A percentile compares a stretch with the other conserved stretches of the same genome.
phyloP scores from a whole-genome alignment of 1,140 invertebrate genomes.

The Panulirus ornatus region DNA sequence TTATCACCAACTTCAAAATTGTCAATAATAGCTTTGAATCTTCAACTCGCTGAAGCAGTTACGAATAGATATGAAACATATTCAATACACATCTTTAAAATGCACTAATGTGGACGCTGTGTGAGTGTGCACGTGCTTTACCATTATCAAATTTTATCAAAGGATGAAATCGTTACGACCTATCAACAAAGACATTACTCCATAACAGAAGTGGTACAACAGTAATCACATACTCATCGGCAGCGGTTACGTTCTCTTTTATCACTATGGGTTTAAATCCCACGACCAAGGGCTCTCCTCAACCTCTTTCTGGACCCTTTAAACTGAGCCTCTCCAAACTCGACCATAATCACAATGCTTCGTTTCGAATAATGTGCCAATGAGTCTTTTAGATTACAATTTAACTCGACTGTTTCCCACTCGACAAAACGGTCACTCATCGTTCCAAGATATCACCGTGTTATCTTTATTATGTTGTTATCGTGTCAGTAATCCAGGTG shows the following conservation, averaged over 20 bases:
- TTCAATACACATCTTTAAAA: too few species aligned
- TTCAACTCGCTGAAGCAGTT: too few species aligned
- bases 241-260: constrained; percentile 53
- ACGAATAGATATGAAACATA: too few species aligned
- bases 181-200: too few species aligned
- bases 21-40: too few species aligned
- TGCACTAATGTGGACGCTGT: too few species aligned
- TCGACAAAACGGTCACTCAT: background rate
- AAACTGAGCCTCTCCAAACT: constrained; percentile 28
- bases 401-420: background rate
- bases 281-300: constrained; percentile 28
- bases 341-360: background rate
- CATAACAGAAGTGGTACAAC: background rate
- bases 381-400: background rate
- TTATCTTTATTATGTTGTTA: constrained; percentile 1
- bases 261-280: constrained; percentile 51
- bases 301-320: background rate
- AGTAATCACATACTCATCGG: background rate
- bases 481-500: background rate
- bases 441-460: background rate
- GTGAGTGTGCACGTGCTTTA: too few species aligned
- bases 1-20: background rate
- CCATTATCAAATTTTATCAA: too few species aligned
- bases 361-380: background rate
- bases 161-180: too few species aligned